Evolutionary conservation across 2,888 invertebrate genomes (phyloP), one percentile per base, ranked within the genome.

Genomic region (Hemicrepidius hirtus): DNA sequence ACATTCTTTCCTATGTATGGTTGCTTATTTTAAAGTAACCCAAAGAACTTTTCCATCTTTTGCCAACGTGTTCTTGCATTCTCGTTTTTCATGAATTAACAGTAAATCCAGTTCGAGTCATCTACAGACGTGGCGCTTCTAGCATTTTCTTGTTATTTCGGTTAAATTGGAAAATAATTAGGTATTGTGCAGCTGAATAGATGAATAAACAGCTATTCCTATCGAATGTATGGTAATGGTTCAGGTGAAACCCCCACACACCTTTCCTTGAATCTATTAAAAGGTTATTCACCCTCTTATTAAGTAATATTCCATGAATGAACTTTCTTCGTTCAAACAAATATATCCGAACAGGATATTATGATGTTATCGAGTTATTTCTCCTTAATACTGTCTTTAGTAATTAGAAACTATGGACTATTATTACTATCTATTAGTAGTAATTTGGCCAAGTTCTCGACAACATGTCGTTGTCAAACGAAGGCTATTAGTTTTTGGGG

Each of bases 271-370:
- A 71, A 65, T 65, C 49, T 49, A 64, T 71, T 71, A 59, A 57
- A 50, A 71, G 71, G 71, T 71, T 71, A 32, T 71, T 71, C 71
- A 71, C 64, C 71, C 53, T n/a, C 2, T 53, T 53, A 67, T 67
- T 67, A 67, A 67, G 37, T 37, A 65, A 55, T 65, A 53, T 55
- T 37, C 65, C 35, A 37, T 65, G 41, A 60, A 60, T 60, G 24
- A 24, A 60, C 60, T 41, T 60, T 60, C 60, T 60, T 57, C 37
- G 18, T 12, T 13, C 3, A 10, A 13, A 12, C 10, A 49, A 49
- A 49, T 49, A 20, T 49, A 49, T 20, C 21, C 49, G 21, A 49
- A 21, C 21, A 21, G 21, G 49, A 49, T 21, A 49, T 49, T 49
- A 21, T 49, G 49, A 49, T 21, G 21, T 49, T 49, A 21, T 49